Evolutionary conservation across 2,888 invertebrate species (phyloP).

Genomic region (Pheosia gnoma): DNA sequence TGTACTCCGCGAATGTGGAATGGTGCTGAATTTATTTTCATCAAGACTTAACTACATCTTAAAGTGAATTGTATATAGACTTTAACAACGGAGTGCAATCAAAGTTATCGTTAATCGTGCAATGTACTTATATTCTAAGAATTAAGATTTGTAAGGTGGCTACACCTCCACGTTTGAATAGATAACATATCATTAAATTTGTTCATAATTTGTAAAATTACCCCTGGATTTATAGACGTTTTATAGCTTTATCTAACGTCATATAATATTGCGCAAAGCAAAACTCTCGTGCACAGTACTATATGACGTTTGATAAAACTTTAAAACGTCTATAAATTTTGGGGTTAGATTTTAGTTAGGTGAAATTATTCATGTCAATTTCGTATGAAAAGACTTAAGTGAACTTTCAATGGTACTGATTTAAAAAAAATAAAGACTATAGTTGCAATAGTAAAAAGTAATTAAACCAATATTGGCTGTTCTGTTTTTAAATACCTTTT

Average conservation of each 20-base stretch:
- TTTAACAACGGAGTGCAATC: slow-evolving; percentile 31
- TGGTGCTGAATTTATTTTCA: slow-evolving; percentile 34
- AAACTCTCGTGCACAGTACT: no score
- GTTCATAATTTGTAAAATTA: slow-evolving; percentile 33
- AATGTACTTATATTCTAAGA: slow-evolving; percentile 35
- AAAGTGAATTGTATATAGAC: slow-evolving; percentile 11
- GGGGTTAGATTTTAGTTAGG: slow-evolving; percentile 49
- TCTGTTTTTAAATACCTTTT: no score
- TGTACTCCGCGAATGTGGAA: slow-evolving; percentile 11
- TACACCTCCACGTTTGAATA: slow-evolving; percentile 53
- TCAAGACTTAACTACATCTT: background rate
- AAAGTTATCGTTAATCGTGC: slow-evolving; percentile 37
- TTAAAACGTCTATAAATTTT: no score
- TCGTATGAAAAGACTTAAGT: slow-evolving; percentile 27
- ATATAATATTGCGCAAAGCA: no score
- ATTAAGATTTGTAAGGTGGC: slow-evolving; percentile 22
- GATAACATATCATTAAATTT: slow-evolving; percentile 73
- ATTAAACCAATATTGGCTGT: no score
- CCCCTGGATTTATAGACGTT: no score
- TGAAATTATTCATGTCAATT: slow-evolving; percentile 43
- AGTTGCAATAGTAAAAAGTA: no score
- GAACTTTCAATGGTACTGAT: background rate
- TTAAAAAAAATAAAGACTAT: no score
- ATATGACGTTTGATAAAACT: no score
- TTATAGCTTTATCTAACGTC: no score